These are phyloP conservation scores for Meriones psammophilus DNA, from an alignment of 2,797 vertebrate genomes.

Conservation along the genomic window DNA sequence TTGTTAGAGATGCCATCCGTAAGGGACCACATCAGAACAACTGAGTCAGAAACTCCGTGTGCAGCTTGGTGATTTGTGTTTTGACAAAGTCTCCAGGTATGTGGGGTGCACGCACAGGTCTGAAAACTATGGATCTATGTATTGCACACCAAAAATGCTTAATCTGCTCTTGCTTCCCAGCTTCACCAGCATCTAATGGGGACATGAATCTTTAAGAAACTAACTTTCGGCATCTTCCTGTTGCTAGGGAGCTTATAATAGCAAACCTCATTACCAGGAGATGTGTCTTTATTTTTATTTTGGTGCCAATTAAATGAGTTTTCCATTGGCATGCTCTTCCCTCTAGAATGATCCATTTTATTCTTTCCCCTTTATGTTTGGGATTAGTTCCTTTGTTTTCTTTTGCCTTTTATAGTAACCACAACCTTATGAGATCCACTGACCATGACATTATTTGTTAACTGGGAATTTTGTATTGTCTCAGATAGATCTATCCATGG, in stretches of 20 bases:
- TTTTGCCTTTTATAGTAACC: not conserved
- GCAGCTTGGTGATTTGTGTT: not conserved
- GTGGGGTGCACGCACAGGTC: not conserved
- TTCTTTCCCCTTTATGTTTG: not conserved
- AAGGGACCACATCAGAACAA: not conserved
- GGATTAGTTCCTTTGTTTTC: constrained; percentile 45
- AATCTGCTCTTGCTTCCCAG: not conserved
- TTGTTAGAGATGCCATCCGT: not conserved
- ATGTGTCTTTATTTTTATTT: constrained; percentile 65
- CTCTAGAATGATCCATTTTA: constrained; percentile 52
- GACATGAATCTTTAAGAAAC: constrained; percentile 35
- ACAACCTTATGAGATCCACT: not conserved
- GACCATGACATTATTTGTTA: not conserved
- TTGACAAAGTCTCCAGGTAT: not conserved
- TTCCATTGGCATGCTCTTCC: constrained; percentile 38
- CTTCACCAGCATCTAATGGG: not conserved
- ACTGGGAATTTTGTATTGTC: constrained; percentile 47
- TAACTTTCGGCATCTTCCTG: not conserved
- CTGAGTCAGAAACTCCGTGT: not conserved
- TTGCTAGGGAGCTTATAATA: constrained; percentile 65
- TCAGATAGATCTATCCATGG: not conserved
- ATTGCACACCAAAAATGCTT: not conserved
- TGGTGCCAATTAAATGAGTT: constrained; percentile 62
- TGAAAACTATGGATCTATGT: not conserved
- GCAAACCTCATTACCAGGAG: constrained; percentile 36